Conservation (phyloP, 64 coral and sea anemone species). For the Stichodactyla helianthus region DNA sequence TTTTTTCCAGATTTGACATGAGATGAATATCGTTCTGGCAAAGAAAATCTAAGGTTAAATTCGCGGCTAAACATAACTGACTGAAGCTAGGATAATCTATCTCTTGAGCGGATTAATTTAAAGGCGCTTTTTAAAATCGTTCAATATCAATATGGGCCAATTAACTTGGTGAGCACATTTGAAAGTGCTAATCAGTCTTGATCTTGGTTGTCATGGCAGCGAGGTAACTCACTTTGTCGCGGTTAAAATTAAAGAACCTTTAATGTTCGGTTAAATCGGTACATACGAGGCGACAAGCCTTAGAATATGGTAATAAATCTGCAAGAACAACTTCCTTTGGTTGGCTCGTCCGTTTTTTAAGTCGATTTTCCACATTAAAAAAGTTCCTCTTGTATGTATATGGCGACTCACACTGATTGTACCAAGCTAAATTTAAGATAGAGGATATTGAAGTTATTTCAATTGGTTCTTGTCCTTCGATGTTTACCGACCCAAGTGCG, state of each 20-base stretch:
- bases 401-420: no score
- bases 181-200: not conserved
- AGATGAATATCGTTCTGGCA: no score
- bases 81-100: not conserved
- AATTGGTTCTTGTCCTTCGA: not conserved
- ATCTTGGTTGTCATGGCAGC: not conserved
- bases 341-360: no score
- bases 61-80: no score
- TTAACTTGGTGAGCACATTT: not conserved
- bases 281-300: not conserved
- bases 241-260: not conserved
- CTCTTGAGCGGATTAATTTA: not conserved
- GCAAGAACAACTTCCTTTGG: no score
- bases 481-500: not conserved
- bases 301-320: not conserved
- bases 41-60: no score
- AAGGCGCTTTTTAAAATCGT: not conserved
- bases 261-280: not conserved
- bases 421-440: no score
- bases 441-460: no score
- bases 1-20: no score
- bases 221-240: not conserved
- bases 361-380: no score
- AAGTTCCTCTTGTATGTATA: no score
- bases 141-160: not conserved